Conservation (phyloP, 2,888 invertebrate species). For the Eulithis testata region DNA sequence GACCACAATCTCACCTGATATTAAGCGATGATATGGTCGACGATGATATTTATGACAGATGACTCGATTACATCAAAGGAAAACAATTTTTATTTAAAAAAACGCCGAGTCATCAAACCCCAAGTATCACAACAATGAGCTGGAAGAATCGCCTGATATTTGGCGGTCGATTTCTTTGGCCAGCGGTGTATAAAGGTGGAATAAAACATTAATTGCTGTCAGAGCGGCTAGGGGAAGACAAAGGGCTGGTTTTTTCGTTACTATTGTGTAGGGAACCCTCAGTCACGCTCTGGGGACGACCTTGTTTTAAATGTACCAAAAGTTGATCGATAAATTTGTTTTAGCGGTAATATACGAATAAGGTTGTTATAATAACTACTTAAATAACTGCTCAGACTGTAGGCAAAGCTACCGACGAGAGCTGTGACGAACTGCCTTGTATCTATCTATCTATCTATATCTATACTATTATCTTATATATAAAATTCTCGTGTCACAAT, state of each 20-base stretch:
- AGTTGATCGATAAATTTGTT: conserved; percentile 50
- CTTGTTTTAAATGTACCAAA: conserved; percentile 50
- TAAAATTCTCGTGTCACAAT: no score
- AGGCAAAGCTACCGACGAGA: no score
- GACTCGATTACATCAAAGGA: no score
- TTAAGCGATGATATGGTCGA: no score
- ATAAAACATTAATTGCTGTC: conserved; percentile 82
- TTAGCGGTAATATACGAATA: conserved; percentile 34
- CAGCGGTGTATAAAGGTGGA: conserved; percentile 66
- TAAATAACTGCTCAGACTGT: no score
- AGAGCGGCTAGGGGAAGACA: conserved; percentile 67
- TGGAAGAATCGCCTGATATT: conserved; percentile 42
- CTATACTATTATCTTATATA: no score
- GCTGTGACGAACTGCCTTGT: no score
- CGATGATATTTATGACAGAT: no score
- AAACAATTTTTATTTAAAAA: neutral
- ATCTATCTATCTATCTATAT: no score
- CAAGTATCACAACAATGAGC: conserved; percentile 32
- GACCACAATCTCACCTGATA: no score
- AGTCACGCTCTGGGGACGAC: conserved; percentile 66
- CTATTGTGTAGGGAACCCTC: conserved; percentile 75
- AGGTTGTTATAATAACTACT: conserved; percentile 5
- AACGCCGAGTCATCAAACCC: conserved; percentile 1
- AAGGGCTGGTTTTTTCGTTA: conserved; percentile 70
- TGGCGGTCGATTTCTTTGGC: conserved; percentile 50